Conservation (phyloP, 2,888 invertebrate genomes). For the Lasioglossum malachurum region DNA sequence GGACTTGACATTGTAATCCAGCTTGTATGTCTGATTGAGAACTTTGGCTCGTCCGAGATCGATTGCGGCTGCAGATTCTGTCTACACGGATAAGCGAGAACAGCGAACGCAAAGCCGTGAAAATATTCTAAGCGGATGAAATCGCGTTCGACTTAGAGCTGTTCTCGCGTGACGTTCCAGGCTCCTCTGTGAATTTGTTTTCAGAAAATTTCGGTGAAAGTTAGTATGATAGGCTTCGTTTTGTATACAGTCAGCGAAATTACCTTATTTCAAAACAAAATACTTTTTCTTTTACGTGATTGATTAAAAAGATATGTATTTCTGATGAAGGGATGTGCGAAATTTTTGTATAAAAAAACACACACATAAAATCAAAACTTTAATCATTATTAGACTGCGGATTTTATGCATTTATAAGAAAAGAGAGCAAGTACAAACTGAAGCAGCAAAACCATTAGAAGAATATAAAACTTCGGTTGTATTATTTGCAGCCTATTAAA, state of each 20-base stretch:
- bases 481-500: no score
- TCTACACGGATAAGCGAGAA: constrained; percentile 7
- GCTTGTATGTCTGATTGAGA: constrained; percentile 26
- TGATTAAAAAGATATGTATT: not conserved
- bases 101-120: not conserved
- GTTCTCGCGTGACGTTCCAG: not conserved
- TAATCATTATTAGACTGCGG: no score
- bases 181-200: not conserved
- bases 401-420: no score
- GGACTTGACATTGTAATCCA: constrained; percentile 43
- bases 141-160: not conserved
- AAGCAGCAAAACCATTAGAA: no score
- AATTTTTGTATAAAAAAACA: no score
- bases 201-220: not conserved
- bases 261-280: not conserved
- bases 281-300: not conserved
- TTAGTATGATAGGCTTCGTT: not conserved
- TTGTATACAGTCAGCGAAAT: no score
- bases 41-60: constrained; percentile 16
- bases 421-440: no score
- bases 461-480: no score
- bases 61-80: not conserved
- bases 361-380: not conserved
- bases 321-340: no score
- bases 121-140: constrained; percentile 1